Base-by-base conservation (phyloP, 2,113 vertebrate genomes). In the Embiotoca jacksoni region DNA sequence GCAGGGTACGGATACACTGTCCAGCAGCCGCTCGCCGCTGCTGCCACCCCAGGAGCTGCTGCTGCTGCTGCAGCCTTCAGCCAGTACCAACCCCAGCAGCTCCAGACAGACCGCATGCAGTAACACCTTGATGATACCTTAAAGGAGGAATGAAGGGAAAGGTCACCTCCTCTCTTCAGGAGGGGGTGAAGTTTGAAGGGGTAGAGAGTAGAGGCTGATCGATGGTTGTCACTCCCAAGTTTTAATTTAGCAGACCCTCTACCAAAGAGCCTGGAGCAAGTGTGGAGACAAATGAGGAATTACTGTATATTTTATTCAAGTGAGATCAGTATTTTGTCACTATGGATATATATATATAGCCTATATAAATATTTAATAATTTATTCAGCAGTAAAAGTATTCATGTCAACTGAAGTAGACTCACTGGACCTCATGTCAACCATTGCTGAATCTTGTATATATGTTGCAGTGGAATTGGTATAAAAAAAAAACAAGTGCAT, bases 51-150 rank as follows among this genome's bases (percentile, higher is more conserved):
- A 1, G 92, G 92, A 0, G 97, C 97, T 0, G 95, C 96, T 0
- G 96, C 97, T 0, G 96, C 96, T 0, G 96, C 96, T 0, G 96
- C 96, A 0, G 97, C 97, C 2, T 98, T 97, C 5, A 96, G 96
- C 84, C 97, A 98, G 88, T 98, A 98, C 82, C 97, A 98, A 77
- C 97, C 97, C 37, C 97, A 97, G 89, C 96, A 98, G 94, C 96
- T 97, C 90, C 97, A 97, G 85, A 93, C 97, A 9, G 97, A 99
- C 86, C 96, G 96, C 76, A 97, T 99, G 95, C 97, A 98, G 82
- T 93, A 75, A 87, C 84, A 65, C 15, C 7, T 35, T n/a, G 14
- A 65, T 70, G 68, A 72, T 60, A 52, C 36, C 55, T 78, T 72
- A 15, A n/a, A 68, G 44, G 54, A 57, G 30, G 30, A 57, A 60